These are phyloP conservation scores for Aproaerema taeniolella DNA, from an alignment of 2,888 invertebrate species.

Conservation along the genomic window DNA sequence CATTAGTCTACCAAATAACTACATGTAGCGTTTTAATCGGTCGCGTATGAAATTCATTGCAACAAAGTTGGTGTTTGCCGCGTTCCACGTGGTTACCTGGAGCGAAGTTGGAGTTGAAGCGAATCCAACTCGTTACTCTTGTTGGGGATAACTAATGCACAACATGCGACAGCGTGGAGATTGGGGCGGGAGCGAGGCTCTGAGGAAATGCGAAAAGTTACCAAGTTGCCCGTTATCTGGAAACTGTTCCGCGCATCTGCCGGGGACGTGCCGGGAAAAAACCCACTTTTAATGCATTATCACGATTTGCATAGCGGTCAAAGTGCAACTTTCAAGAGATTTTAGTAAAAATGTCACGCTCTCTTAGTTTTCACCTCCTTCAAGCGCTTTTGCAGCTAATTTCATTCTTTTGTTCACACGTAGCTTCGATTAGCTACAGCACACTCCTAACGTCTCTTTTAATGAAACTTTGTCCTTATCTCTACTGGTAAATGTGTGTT, in stretches of 20 bases:
- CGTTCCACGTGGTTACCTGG: constrained; percentile 19
- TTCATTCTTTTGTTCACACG: no score
- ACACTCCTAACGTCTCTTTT: no score
- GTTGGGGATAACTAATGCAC: constrained; percentile 47
- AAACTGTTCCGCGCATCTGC: constrained; percentile 59
- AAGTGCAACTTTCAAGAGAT: constrained; percentile 5
- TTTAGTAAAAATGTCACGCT: no score
- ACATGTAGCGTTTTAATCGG: constrained; percentile 21
- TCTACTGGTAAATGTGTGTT: no score
- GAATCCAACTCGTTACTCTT: constrained; percentile 45
- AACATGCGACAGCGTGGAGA: constrained; percentile 34
- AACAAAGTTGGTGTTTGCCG: constrained; percentile 15
- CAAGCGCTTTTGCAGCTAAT: no score
- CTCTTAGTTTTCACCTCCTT: no score
- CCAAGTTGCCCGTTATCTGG: constrained; percentile 60
- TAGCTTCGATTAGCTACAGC: no score
- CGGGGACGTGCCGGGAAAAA: constrained; percentile 57
- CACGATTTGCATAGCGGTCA: constrained; percentile 17
- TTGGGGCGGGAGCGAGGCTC: constrained; percentile 16
- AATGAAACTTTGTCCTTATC: no score
- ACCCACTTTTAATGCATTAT: constrained; percentile 39
- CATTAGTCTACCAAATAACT: constrained; percentile 38
- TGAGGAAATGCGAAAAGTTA: constrained; percentile 70
- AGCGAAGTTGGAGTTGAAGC: constrained; percentile 19
- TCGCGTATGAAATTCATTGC: constrained; percentile 15